Evolutionary conservation across 2,113 vertebrate genomes (phyloP).

Genomic region (Melanerpes aurifrons): DNA sequence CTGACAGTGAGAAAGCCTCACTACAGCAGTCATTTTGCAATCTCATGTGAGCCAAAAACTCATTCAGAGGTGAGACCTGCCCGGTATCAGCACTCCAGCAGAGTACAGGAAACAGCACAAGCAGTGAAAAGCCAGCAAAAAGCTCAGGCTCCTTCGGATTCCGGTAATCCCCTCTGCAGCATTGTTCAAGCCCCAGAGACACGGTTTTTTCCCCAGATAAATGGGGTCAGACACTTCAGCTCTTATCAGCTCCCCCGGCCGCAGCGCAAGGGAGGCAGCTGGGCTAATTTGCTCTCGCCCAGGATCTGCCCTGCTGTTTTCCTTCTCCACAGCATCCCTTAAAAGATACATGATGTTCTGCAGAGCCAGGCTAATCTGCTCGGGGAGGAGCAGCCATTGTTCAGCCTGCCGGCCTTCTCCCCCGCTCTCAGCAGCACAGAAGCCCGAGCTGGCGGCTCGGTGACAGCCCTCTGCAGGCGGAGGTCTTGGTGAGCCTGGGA

Average conservation of each 20-base stretch:
- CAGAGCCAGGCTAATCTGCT: constrained; percentile 36
- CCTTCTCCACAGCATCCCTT: constrained; percentile 31
- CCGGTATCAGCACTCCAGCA: neutral
- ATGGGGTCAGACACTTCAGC: neutral
- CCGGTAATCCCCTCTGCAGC: neutral
- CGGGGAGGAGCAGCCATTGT: constrained; percentile 6
- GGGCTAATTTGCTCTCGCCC: constrained; percentile 2
- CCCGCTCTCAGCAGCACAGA: neutral
- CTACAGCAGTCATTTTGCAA: neutral
- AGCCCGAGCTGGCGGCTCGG: neutral
- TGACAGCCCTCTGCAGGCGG: neutral
- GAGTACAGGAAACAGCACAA: neutral
- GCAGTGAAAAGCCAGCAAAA: neutral
- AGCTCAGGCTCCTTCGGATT: neutral
- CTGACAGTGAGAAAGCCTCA: neutral
- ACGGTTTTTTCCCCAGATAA: neutral
- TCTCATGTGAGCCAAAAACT: neutral
- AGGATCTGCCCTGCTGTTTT: constrained; percentile 9
- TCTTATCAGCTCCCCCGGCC: neutral
- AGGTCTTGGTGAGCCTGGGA: neutral
- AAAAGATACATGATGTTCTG: constrained; percentile 27
- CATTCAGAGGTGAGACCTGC: neutral
- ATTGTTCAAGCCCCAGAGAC: neutral
- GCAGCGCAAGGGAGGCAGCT: neutral
- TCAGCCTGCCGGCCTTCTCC: neutral